Evolutionary conservation across 2,113 vertebrate species (phyloP).

Genomic region (Hydropotes inermis): DNA sequence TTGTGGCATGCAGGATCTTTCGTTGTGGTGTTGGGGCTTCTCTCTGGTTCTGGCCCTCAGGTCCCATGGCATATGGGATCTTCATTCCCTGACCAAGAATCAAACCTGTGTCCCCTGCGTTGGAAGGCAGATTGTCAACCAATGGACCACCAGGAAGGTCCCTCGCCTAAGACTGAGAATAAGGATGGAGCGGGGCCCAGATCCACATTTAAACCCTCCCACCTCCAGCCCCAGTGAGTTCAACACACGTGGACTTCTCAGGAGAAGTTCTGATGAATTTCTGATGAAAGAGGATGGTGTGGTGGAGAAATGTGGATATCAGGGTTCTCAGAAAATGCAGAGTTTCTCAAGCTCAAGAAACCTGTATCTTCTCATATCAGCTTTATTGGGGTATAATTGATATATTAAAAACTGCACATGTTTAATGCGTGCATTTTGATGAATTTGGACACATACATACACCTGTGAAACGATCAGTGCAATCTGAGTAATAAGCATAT

Average conservation of each 20-base stretch:
- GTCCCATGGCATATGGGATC: neutral
- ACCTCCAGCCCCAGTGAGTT: neutral
- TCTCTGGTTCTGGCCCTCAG: neutral
- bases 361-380: neutral
- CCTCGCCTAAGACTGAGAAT: neutral
- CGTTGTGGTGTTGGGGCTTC: neutral
- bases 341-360: neutral
- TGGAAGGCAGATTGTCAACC: neutral
- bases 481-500: neutral
- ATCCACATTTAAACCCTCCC: neutral
- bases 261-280: neutral
- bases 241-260: fast-evolving
- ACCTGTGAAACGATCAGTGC: neutral
- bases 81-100: neutral
- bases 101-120: neutral
- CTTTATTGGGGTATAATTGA: neutral
- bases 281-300: neutral
- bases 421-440: neutral
- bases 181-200: neutral
- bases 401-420: neutral
- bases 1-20: neutral
- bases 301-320: neutral
- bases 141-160: neutral
- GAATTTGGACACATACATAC: neutral
- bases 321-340: neutral